Evolutionary conservation across 2,888 invertebrate species (phyloP).

Genomic region (Xanthostigma xanthostigma): DNA sequence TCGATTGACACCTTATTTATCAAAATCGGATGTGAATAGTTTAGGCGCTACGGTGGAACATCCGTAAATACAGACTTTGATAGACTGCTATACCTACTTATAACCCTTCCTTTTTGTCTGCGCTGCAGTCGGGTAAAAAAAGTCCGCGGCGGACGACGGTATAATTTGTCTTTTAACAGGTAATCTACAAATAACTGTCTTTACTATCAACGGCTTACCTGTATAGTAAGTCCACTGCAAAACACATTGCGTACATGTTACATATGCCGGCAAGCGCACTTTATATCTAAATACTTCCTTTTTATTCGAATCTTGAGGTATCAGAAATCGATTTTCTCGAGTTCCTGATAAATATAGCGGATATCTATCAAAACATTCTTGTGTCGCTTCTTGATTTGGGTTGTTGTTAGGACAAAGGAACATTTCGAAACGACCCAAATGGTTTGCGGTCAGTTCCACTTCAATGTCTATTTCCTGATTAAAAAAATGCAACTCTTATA

Average conservation of each 20-base stretch:
- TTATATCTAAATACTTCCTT: conserved; percentile 46
- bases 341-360: conserved; percentile 62
- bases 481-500: background rate
- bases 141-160: too few relatives aligned
- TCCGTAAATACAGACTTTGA: too few relatives aligned
- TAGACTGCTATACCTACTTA: too few relatives aligned
- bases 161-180: too few relatives aligned
- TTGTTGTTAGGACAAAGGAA: conserved; percentile 77
- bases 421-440: conserved; percentile 74
- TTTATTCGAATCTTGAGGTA: conserved; percentile 40
- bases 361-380: conserved; percentile 71
- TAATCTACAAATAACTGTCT: background rate
- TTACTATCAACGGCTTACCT: conserved; percentile 28
- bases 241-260: conserved; percentile 80
- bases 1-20: too few relatives aligned
- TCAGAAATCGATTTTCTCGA: conserved; percentile 50
- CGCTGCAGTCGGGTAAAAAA: too few relatives aligned
- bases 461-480: conserved; percentile 65
- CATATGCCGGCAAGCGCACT: conserved; percentile 62
- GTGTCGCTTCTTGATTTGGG: conserved; percentile 57
- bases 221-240: conserved; percentile 89
- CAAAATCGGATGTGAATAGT: too few relatives aligned
- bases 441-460: conserved; percentile 79
- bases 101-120: too few relatives aligned
- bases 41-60: too few relatives aligned